phyloP scores from a whole-genome alignment of 2,888 invertebrate species.

The Anthrax anthrax region DNA sequence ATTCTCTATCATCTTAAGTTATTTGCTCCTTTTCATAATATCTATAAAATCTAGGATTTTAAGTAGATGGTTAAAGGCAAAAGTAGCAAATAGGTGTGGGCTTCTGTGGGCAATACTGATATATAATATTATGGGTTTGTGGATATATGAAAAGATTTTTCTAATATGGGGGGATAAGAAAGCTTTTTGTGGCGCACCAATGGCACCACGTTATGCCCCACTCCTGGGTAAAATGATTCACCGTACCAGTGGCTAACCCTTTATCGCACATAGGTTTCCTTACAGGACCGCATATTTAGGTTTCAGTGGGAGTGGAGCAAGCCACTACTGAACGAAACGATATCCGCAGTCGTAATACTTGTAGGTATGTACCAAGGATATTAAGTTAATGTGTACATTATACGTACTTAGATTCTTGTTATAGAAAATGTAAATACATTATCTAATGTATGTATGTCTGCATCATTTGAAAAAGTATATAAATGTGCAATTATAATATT shows the following conservation, averaged over 20 bases:
- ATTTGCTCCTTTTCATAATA: too few relatives aligned
- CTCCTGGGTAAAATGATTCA: slow-evolving; percentile 13
- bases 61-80: not conserved
- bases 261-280: slow-evolving; percentile 38
- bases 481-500: too few relatives aligned
- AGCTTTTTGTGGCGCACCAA: slow-evolving; percentile 38
- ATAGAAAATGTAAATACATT: too few relatives aligned
- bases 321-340: slow-evolving; percentile 34
- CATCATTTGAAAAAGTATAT: too few relatives aligned
- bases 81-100: slow-evolving; percentile 4
- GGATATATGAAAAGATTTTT: slow-evolving; percentile 12
- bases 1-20: too few relatives aligned
- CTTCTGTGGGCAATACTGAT: slow-evolving; percentile 3
- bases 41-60: not conserved
- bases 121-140: slow-evolving; percentile 9
- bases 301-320: slow-evolving; percentile 33
- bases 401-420: too few relatives aligned
- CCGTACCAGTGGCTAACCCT: slow-evolving; percentile 37
- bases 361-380: slow-evolving; percentile 8
- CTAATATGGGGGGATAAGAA: slow-evolving; percentile 20
- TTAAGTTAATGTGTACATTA: too few relatives aligned
- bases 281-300: slow-evolving; percentile 38
- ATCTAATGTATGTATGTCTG: too few relatives aligned
- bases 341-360: slow-evolving; percentile 22
- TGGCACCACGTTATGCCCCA: slow-evolving; percentile 36